Base-by-base conservation (phyloP, 2,888 invertebrate species). In the Ophioninae sp. region DNA sequence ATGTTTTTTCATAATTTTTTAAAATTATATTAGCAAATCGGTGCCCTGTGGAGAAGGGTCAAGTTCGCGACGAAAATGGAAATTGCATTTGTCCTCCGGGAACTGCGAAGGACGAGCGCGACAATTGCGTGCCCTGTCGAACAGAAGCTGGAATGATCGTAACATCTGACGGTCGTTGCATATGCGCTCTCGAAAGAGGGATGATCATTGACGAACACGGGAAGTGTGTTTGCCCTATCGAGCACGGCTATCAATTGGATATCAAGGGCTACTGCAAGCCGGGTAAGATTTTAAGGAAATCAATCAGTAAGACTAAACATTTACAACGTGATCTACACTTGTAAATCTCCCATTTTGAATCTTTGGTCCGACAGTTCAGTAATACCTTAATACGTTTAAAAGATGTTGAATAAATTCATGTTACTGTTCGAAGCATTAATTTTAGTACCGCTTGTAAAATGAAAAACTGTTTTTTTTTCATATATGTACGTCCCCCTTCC, bases 121-220 rank as follows among this genome's bases (percentile, higher is more conserved):
- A 97, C 74, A 95, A 96, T 89, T 98, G 98, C 89, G 94, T 95
- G 7, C 95, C 96, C 0, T 98, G 98, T 89, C 94, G 94, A 17
- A 93, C 94, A 39, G 95, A 95, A 83, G 95, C 95, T 86, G 98
- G 97, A 2, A 95, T 95, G 90, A 95, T 96, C 83, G 94, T 97
- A 37, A 96, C 97, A 88, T 95, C 95, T 76, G 95, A 95, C 61
- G 97, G 97, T 0, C 96, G 96, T 65, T 98, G 98, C 90, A 95
- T 96, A 0, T 98, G 98, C 90, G 97, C 96, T 76, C 93, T 96
- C 7, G 96, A 96, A 86, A 95, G 96, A 81, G 97, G 97, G 41
- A 95, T 96, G 93, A 95, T 96, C 20, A 95, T 96, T 41, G 97
- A 97, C 84, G 96, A 96, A 82, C 95, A 96, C 61, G 96, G 96